Base-by-base conservation (phyloP, 2,888 invertebrate species). In the Athalia circularis region DNA sequence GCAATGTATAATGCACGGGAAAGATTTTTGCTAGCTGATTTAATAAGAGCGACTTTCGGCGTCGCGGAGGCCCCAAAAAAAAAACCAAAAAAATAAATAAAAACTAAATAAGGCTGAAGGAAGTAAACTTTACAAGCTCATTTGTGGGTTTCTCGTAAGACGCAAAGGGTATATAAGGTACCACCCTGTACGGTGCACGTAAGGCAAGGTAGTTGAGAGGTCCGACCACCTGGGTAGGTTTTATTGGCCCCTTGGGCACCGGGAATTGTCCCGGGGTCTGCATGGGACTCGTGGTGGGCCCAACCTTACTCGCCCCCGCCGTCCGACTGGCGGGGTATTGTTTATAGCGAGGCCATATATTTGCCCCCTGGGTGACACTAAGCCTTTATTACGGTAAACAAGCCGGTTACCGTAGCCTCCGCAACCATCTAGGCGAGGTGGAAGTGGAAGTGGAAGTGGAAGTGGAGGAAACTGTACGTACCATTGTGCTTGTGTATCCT, bases 341-440 rank as follows among this genome's bases (percentile, higher is more conserved):
- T 78, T 78, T 78, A 72, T 78, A 68, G 72, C 62, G 64, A 62
- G 70, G 57, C 70, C 78, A 15, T 78, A 78, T 78, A 78, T 78
- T 64, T 64, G 6, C 78, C 61, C 68, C 29, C 50, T 61, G 70
- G 78, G 50, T 78, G 78, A 78, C 78, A 74, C 78, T 72, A 64
- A 78, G 68, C 72, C 78, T 78, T 78, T 78, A 78, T 78, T 78
- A 78, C 78, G 6, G 78, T 68, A 72, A 78, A 78, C 72, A 72
- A 62, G 75, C 75, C 61, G 62, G 62, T 64, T 75, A 62, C 75
- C 64, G 75, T 72, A 59, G 43, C 54, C 70, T 57, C 59, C 72
- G 59, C 59, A 59, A 59, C 57, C 59, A 72, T n/a, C 70, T 59
- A 57, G 47, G 57, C 72, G 72, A 45, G 59, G 54, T 54, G 7